These are phyloP conservation scores for Clusia tigrina DNA, from an alignment of 2,888 invertebrate species.

Conservation along the genomic window DNA sequence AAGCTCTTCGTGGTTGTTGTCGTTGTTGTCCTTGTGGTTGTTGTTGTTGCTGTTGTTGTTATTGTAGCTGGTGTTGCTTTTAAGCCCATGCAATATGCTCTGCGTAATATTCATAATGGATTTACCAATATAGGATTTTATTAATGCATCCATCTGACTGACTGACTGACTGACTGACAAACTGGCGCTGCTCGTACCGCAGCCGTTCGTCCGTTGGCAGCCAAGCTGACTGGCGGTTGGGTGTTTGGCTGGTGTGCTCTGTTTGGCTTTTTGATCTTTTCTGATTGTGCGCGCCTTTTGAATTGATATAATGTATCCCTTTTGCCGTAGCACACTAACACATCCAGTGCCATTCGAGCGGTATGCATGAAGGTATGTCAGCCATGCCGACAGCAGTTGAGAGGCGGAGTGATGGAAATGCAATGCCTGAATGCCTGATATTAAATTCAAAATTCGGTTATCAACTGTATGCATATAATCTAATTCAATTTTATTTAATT, in stretches of 20 bases:
- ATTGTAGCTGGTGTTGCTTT: not conserved
- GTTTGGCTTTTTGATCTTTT: conserved; percentile 54
- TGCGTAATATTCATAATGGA: conserved; percentile 61
- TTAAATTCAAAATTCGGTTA: no score
- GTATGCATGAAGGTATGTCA: no score
- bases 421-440: no score
- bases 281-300: conserved; percentile 49
- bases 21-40: not conserved
- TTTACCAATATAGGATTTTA: conserved; percentile 62
- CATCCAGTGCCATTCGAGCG: no score
- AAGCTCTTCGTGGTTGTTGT: not conserved
- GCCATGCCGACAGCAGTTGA: no score
- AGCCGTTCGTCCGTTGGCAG: conserved; percentile 17
- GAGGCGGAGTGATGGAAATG: no score
- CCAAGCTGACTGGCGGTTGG: not conserved
- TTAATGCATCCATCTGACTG: conserved; percentile 48
- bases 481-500: no score
- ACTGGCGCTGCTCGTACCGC: conserved; percentile 19
- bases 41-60: not conserved
- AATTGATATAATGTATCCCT: not conserved
- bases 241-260: not conserved
- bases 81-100: not conserved
- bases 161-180: no score
- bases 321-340: no score
- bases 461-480: no score